Percentiles rank a stretch among this genome's conserved stretches.
phyloP scores from a whole-genome alignment of 2,797 vertebrate species.

The Hippocampus kuda region DNA sequence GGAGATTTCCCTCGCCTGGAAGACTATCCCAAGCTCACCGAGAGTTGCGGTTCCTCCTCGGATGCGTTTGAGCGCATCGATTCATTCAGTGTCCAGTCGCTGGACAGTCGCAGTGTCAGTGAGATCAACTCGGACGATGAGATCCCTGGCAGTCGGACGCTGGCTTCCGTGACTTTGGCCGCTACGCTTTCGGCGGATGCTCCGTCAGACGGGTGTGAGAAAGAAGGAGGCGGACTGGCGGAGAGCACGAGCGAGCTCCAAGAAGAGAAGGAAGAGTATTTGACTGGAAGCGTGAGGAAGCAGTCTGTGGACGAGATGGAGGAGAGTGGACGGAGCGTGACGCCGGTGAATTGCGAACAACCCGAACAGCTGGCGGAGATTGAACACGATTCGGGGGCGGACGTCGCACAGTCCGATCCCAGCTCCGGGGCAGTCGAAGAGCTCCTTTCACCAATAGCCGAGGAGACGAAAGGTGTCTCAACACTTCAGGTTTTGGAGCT shows the following conservation, averaged over 20 bases:
- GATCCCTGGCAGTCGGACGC: slow-evolving; percentile 76
- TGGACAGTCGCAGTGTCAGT: slow-evolving; percentile 94
- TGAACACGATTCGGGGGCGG: slow-evolving; percentile 40
- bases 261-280: slow-evolving; percentile 53
- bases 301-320: slow-evolving; percentile 88
- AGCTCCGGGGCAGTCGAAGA: slow-evolving; percentile 23
- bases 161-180: slow-evolving; percentile 69
- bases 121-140: slow-evolving; percentile 98
- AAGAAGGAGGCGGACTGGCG: slow-evolving; percentile 39
- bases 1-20: slow-evolving; percentile 82
- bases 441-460: slow-evolving; percentile 46
- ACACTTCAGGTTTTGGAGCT: slow-evolving; percentile 74
- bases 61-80: slow-evolving; percentile 98
- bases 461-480: slow-evolving; percentile 62
- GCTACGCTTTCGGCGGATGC: slow-evolving; percentile 41
- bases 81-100: slow-evolving; percentile 91
- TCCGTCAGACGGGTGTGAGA: slow-evolving; percentile 38
- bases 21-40: slow-evolving; percentile 91
- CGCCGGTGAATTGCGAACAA: slow-evolving; percentile 91
- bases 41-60: slow-evolving; percentile 90
- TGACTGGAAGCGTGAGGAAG: slow-evolving; percentile 59
- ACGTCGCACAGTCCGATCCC: slow-evolving; percentile 25
- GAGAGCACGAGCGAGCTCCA: slow-evolving; percentile 33
- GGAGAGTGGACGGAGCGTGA: slow-evolving; percentile 92
- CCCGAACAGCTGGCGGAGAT: slow-evolving; percentile 71